Evolutionary conservation across 53 echinoderm and acorn worm genomes (phyloP).

Genomic region (Paracentrotus lividus): DNA sequence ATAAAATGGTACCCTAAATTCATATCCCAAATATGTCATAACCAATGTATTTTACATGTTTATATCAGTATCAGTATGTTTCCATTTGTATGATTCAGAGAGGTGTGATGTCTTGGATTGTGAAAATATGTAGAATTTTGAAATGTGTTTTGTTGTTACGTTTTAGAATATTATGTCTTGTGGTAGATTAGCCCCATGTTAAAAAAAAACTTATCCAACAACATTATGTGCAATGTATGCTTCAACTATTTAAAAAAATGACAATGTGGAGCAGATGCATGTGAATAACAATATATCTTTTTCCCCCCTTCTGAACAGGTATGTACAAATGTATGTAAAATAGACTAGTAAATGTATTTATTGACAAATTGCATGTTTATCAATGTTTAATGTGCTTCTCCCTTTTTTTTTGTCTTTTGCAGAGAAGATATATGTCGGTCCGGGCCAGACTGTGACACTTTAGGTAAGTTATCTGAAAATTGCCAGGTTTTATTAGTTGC

Average conservation of each 20-base stretch:
- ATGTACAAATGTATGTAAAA: no score
- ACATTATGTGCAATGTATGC: no score
- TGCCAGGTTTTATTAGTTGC: no score
- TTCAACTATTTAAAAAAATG: background rate
- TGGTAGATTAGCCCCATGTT: no score
- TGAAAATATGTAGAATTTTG: background rate
- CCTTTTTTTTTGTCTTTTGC: constrained; percentile 71
- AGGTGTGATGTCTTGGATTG: background rate
- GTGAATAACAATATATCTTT: no score
- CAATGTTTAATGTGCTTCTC: no score
- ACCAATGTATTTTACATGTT: background rate
- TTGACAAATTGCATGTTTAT: background rate
- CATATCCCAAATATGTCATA: constrained; percentile 20
- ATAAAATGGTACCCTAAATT: background rate
- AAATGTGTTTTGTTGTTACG: background rate
- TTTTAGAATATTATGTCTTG: no score
- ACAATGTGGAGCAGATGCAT: background rate
- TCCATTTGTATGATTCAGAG: background rate
- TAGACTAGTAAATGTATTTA: no score
- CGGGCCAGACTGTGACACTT: constrained; percentile 88
- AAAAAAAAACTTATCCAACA: no score
- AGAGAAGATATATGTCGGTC: constrained; percentile 97
- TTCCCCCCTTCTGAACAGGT: no score
- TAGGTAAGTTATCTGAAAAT: constrained; percentile 89
- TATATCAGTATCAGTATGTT: background rate